A percentile compares a stretch with the other conserved stretches of the same genome.
Evolutionary conservation across 1,140 invertebrate genomes (phyloP).

Genomic region (Megalonaias nervosa): DNA sequence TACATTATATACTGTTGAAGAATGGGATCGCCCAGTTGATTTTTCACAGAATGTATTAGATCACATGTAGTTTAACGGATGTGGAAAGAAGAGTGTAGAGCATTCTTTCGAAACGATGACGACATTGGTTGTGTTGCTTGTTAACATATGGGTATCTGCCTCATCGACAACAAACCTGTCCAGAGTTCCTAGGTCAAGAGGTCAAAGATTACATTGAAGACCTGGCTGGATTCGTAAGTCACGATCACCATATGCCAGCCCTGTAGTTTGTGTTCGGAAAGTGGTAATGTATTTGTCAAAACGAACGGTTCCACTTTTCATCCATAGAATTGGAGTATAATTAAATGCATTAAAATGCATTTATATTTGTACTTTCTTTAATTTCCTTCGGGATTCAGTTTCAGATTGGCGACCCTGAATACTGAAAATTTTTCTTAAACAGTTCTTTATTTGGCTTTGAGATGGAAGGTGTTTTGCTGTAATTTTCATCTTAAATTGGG

Average conservation of each 20-base stretch:
- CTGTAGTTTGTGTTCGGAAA: slow-evolving; percentile 37
- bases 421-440: no score
- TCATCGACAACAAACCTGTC: slow-evolving; percentile 10
- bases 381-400: no score
- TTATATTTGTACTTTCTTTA: no score
- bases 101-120: slow-evolving; percentile 17
- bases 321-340: no score
- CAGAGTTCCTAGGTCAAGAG: slow-evolving; percentile 12
- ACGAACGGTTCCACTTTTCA: neutral
- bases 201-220: slow-evolving; percentile 10
- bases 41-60: neutral
- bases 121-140: slow-evolving; percentile 22
- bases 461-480: no score
- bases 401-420: no score
- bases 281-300: slow-evolving; percentile 29
- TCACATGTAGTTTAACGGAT: slow-evolving; percentile 10
- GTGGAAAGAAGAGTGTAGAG: slow-evolving; percentile 13
- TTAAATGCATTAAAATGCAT: no score
- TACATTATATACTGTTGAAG: neutral
- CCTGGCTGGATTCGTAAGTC: slow-evolving; percentile 8
- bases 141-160: slow-evolving; percentile 12
- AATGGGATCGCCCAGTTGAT: slow-evolving; percentile 9
- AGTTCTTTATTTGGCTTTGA: no score
- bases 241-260: slow-evolving; percentile 24
- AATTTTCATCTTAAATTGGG: no score